Evolutionary conservation across 1,140 invertebrate genomes (phyloP), one percentile per base, ranked within the genome.

Genomic region (Zaprionus tsacasi): DNA sequence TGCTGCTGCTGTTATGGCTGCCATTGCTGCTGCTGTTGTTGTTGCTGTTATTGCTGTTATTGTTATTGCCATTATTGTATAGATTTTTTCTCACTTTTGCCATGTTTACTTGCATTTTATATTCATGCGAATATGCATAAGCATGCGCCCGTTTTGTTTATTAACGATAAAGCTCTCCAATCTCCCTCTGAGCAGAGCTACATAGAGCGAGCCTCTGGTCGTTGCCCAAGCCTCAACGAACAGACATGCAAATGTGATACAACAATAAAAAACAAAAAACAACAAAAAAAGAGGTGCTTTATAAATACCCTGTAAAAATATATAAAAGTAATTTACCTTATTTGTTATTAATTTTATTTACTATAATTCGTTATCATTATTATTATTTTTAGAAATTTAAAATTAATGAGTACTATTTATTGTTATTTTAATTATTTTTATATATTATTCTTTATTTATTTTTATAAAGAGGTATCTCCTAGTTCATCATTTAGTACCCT

Each of bases 81-180:
- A 81, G 70, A 79, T 76, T 81, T 81, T 72, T 75, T 81, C 63
- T 66, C 50, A 71, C 63, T 67, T 79, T 60, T 73, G 50, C 48
- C 55, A 70, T 73, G 55, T 52, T 74, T 68, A 40, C 57, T 65
- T 65, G 45, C 50, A 63, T 35, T 70, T 50, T 61, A 63, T 61
- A 67, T 79, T 68, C 68, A 73, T 65, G 58, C 25, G 30, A 64
- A 67, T 30, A 30, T 72, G 63, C 70, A 82, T 65, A 78, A 58
- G 79, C 79, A 78, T 72, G 56, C 57, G 33, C 36, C 38, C 56
- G 59, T 71, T 76, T 69, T 82, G 80, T 82, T 76, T 82, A 82
- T 82, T 69, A 65, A 79, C 60, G 66, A 70, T 75, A 48, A 64
- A 67, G 60, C 67, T 70, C 27, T 58, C 72, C 72, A 63, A 54